These are phyloP conservation scores for Sinocyclocheilus anshuiensis DNA, from an alignment of 2,113 vertebrate species.

Conservation along the genomic window DNA sequence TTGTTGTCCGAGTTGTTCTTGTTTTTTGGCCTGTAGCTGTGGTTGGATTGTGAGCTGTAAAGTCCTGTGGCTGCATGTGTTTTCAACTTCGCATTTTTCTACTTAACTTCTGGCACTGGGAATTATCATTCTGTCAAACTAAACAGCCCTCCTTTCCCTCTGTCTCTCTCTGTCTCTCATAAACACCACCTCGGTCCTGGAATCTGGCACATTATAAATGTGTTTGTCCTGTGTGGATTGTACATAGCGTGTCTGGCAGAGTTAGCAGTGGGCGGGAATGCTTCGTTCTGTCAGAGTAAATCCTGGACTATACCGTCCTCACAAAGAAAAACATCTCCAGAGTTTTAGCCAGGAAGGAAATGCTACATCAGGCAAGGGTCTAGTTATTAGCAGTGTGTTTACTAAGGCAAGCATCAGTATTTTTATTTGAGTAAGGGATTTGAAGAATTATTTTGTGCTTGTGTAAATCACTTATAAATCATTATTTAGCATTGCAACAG, in stretches of 20 bases:
- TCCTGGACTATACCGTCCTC: background rate
- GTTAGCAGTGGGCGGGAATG: background rate
- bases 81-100: slow-evolving; percentile 22
- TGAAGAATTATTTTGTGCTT: background rate
- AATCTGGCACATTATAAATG: slow-evolving; percentile 15
- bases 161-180: slow-evolving; percentile 10
- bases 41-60: background rate
- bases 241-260: background rate
- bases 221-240: background rate
- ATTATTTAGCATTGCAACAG: background rate
- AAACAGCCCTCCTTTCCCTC: background rate
- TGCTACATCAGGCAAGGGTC: slow-evolving; percentile 15
- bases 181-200: slow-evolving; percentile 23
- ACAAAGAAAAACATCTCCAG: background rate
- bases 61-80: background rate
- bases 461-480: background rate
- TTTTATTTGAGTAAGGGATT: background rate
- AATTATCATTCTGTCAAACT: slow-evolving; percentile 16
- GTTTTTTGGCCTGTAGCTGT: slow-evolving; percentile 1
- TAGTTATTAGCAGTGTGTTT: background rate
- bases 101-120: slow-evolving; percentile 11
- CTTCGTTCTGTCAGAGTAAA: slow-evolving; percentile 3
- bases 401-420: background rate
- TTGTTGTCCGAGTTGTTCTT: background rate
- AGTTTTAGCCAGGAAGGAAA: background rate